Evolutionary conservation across 2,797 vertebrate species (phyloP), one percentile per base, ranked within the genome.

Genomic region (Myotis findleyi): DNA sequence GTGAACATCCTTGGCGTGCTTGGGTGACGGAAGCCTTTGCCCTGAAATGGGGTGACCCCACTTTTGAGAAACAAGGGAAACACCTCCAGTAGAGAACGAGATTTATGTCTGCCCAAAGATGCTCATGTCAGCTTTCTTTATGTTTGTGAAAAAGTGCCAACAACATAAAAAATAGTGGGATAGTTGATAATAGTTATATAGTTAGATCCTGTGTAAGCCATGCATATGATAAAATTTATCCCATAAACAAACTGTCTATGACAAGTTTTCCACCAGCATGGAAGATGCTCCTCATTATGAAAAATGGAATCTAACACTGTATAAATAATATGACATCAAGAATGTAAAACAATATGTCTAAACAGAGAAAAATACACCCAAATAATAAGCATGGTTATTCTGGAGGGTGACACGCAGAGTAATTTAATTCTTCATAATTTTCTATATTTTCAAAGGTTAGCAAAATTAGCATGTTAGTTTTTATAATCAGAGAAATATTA

Each of bases 401-500:
- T 68, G 83, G 36, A 47, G 57, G 44, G 51, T 73, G 36, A 72
- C 12, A 71, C 23, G 9, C 83, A 86, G 20, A 91, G 20, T 68
- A 17, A 84, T 64, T 86, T 49, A 89, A 94, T 68, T 83, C 30
- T 94, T 82, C 64, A 57, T n/a, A 49, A 21, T 75, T 66, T 84
- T 76, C 36, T 71, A 27, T 38, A 59, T 23, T 82, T 90, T 72
- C 36, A 95, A 90, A 83, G 36, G 47, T 66, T 71, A 76, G 41
- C 66, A 85, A 94, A 68, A 57, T 14, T 12, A 79, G n/a, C 36
- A 20, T n/a, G 55, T 71, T 49, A 23, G 86, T 87, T 88, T 91
- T 87, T 81, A 59, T 79, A 71, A 80, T 86, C 30, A 69, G 76
- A 71, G 87, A 91, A 75, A 66, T 64, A 71, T 84, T 69, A 89